A percentile compares a stretch with the other conserved stretches of the same genome.
These are phyloP conservation scores for Lerista edwardsae DNA, from an alignment of 2,797 vertebrate genomes.

Conservation along the genomic window DNA sequence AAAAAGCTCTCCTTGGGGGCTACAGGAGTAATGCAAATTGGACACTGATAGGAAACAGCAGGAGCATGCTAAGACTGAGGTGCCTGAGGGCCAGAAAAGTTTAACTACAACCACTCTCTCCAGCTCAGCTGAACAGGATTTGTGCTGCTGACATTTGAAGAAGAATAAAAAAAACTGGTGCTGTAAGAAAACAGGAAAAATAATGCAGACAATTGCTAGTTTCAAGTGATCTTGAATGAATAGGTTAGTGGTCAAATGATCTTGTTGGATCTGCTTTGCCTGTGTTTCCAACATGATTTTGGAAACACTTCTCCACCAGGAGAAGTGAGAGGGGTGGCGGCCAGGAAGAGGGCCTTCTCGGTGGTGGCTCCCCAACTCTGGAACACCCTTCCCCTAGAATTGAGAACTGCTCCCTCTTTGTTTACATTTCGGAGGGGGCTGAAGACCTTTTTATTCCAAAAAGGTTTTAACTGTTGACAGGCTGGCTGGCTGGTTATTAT, in stretches of 20 bases:
- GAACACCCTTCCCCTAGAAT: no score
- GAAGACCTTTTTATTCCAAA: no score
- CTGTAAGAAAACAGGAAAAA: conserved; percentile 33
- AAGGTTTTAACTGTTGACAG: no score
- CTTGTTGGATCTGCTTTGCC: neutral
- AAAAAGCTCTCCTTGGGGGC: neutral
- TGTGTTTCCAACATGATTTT: neutral
- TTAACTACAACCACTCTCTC: conserved; percentile 39
- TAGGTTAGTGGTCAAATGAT: neutral
- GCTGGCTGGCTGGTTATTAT: no score
- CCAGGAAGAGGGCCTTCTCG: no score
- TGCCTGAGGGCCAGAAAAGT: conserved; percentile 46
- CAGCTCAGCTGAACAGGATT: conserved; percentile 41
- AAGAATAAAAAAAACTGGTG: neutral
- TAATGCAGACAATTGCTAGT: neutral
- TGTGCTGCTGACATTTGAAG: conserved; percentile 6
- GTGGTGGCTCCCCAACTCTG: no score
- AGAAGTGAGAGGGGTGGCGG: no score
- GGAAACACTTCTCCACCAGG: no score
- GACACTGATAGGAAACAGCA: conserved; percentile 40
- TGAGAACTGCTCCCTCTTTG: no score
- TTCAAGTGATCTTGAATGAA: conserved; percentile 26
- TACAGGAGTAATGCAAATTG: conserved; percentile 45
- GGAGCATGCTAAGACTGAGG: conserved; percentile 31
- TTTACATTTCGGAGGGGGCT: no score